phyloP scores from a whole-genome alignment of 2,113 vertebrate genomes.

The Piprites chloris region DNA sequence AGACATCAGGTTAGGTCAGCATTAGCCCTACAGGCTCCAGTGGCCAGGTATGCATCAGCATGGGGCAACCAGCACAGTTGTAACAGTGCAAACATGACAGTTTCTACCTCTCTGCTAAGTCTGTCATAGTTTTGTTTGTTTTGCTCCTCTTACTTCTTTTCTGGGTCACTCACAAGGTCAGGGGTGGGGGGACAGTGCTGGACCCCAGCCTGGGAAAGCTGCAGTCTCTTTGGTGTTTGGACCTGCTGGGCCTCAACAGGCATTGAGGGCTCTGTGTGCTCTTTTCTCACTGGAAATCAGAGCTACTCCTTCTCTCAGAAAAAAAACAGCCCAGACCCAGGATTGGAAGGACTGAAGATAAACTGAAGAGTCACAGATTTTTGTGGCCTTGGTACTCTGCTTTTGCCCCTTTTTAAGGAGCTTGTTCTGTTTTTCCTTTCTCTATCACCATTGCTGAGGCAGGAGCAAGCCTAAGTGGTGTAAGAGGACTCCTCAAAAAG shows the following conservation, averaged over 20 bases:
- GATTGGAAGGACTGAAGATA: not conserved
- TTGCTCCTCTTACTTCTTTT: not conserved
- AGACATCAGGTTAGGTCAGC: not conserved
- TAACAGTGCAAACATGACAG: not conserved
- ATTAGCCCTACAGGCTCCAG: not conserved
- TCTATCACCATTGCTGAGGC: not conserved
- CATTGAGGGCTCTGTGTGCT: not conserved
- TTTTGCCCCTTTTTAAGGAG: not conserved
- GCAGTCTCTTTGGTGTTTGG: not conserved
- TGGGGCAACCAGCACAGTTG: rapidly evolving
- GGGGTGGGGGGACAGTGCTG: rapidly evolving
- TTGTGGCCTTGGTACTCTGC: not conserved
- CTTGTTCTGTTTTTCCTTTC: not conserved
- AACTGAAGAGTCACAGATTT: not conserved
- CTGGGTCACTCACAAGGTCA: not conserved
- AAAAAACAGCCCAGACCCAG: not conserved
- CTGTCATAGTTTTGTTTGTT: not conserved
- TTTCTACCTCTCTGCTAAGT: not conserved
- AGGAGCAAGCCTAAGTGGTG: not conserved
- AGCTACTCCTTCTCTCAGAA: not conserved
- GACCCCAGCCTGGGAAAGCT: not conserved
- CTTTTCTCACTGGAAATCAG: not conserved
- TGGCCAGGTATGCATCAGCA: not conserved
- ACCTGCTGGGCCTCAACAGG: not conserved
- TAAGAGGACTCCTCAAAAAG: not conserved